Conservation (phyloP, 2,113 vertebrate species). For the Siniperca chuatsi region DNA sequence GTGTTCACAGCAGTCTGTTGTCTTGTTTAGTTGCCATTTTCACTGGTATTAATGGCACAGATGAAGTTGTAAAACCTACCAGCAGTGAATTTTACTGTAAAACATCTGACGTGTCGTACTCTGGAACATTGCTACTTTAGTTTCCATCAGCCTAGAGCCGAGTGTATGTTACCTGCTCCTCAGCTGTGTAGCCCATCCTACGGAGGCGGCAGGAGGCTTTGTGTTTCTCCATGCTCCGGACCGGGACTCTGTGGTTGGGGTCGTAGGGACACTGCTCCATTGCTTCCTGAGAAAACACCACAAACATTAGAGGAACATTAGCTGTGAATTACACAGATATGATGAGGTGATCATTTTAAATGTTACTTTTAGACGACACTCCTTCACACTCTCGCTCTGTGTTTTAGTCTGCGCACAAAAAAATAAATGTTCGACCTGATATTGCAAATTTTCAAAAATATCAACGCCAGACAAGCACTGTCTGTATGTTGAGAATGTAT, state of each 20-base stretch:
- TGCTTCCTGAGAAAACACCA: slow-evolving; percentile 77
- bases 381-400: neutral
- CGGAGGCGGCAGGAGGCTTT: slow-evolving; percentile 85
- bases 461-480: neutral
- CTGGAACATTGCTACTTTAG: accelerated
- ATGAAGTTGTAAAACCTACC: neutral
- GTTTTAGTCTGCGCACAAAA: neutral
- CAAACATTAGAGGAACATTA: neutral
- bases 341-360: neutral
- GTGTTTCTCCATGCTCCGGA: slow-evolving; percentile 88
- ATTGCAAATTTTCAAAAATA: neutral
- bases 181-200: slow-evolving; percentile 87
- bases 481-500: neutral
- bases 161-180: slow-evolving; percentile 86
- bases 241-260: slow-evolving; percentile 87
- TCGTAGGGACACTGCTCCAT: slow-evolving; percentile 89
- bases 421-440: neutral
- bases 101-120: neutral
- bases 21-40: neutral
- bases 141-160: too few species aligned
- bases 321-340: neutral
- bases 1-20: neutral
- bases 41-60: neutral
- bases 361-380: neutral
- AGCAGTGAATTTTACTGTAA: neutral